Evolutionary conservation across 2,113 vertebrate species (phyloP).

Genomic region (Pycnonotus jocosus): DNA sequence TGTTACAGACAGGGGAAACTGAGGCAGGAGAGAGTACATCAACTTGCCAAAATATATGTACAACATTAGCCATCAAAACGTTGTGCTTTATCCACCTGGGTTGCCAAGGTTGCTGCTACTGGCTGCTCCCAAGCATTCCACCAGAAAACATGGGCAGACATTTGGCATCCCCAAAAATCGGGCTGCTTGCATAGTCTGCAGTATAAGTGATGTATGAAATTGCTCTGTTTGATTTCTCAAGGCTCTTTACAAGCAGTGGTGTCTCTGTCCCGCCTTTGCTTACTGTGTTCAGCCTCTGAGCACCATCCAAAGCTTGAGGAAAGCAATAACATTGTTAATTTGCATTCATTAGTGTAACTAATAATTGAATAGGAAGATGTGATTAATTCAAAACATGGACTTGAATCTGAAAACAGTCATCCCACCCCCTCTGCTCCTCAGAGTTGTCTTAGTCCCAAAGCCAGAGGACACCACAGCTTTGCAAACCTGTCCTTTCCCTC

Average conservation of each 20-base stretch:
- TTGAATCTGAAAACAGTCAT: neutral
- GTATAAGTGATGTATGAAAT: neutral
- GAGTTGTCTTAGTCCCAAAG: rapidly evolving
- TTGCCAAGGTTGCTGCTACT: neutral
- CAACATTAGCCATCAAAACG: neutral
- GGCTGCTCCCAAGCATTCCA: neutral
- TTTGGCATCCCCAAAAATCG: neutral
- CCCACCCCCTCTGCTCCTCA: neutral
- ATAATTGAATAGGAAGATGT: neutral
- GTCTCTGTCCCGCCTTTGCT: neutral
- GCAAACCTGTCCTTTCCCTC: neutral
- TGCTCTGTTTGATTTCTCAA: neutral
- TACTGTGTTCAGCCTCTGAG: neutral
- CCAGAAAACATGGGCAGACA: rapidly evolving
- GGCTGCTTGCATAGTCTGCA: neutral
- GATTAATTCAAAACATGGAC: neutral
- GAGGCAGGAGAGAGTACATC: neutral
- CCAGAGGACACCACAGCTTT: neutral
- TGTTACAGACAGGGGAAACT: neutral
- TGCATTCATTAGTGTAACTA: neutral
- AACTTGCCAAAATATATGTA: neutral
- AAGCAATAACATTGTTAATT: neutral
- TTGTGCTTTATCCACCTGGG: rapidly evolving
- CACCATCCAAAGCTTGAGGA: neutral
- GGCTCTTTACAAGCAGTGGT: neutral